Evolutionary conservation across 1,140 invertebrate genomes (phyloP).

Genomic region (Euwallacea similis): DNA sequence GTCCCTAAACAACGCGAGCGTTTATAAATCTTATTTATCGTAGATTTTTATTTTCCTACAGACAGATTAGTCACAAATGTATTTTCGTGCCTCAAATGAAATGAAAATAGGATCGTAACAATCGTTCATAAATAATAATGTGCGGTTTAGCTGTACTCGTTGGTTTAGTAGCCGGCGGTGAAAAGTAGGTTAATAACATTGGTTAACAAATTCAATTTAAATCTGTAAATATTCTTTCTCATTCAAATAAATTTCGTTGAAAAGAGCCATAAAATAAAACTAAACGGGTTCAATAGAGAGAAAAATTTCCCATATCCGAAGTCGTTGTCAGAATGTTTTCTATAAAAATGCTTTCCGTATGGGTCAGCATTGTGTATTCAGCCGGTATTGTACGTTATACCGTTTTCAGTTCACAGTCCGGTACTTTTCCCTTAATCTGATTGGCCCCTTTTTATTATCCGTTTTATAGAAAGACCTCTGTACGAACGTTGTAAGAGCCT

Average conservation of each 20-base stretch:
- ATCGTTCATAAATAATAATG: too few relatives aligned
- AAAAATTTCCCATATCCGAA: slow-evolving; percentile 38
- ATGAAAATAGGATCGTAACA: too few relatives aligned
- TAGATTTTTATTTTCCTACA: too few relatives aligned
- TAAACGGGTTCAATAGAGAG: slow-evolving; percentile 36
- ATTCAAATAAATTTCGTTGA: slow-evolving; percentile 17
- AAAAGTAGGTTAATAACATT: too few relatives aligned
- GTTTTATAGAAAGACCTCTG: slow-evolving; percentile 27
- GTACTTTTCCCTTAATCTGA: slow-evolving; percentile 38
- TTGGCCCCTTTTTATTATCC: slow-evolving; percentile 36
- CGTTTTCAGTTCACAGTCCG: slow-evolving; percentile 32
- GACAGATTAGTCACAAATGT: too few relatives aligned
- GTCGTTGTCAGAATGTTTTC: slow-evolving; percentile 38
- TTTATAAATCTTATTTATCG: too few relatives aligned
- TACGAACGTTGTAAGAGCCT: slow-evolving; percentile 16
- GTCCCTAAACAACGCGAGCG: too few relatives aligned
- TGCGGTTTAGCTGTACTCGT: too few relatives aligned
- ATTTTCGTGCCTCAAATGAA: too few relatives aligned
- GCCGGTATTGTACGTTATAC: slow-evolving; percentile 35
- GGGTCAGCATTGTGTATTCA: slow-evolving; percentile 40
- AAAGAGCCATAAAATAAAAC: slow-evolving; percentile 31
- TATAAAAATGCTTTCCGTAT: slow-evolving; percentile 34
- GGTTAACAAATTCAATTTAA: slow-evolving; percentile 14
- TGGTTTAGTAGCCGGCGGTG: too few relatives aligned
- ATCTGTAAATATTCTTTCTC: slow-evolving; percentile 16